Base-by-base conservation (phyloP, 1,140 invertebrate genomes). In the Calephelis virginiensis region DNA sequence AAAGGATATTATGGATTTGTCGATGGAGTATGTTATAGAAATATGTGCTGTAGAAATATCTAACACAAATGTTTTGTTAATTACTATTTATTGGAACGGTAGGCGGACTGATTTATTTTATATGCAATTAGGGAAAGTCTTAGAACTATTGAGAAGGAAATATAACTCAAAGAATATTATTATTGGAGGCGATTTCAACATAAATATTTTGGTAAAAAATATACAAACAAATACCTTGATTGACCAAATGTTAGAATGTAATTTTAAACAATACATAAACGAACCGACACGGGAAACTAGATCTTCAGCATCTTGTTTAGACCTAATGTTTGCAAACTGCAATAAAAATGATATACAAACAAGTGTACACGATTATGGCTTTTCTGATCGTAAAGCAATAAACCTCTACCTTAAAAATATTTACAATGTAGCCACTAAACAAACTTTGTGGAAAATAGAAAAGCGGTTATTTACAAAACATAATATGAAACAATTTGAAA, bases 21-120 rank as follows among this genome's bases (percentile, higher is more conserved):
- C 75, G 37, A 65, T 74, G 8, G 75, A 76, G 63, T 76, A 74
- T 64, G 43, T 67, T 6, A 60, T 76, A 37, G 75, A 76, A 72
- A 12, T 70, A 10, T 71, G 74, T 64, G 74, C 71, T 38, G 50
- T 53, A 6, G 53, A 73, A 64, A 9, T 73, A 47, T 17, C 47
- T 40, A 56, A 10, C 60, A 17, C 14, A 9, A 74, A 74, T 68
- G 40, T 71, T 13, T 60, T 74, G 28, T 28, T 77, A 12, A 63
- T 75, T 62, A 53, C 38, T 61, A 64, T 77, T 10, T 77, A 77
- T 46, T 77, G 76, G 73, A 77, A 77, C 70, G 65, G 70, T 64
- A 77, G 70, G 67, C 65, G 67, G 67, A 50, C 64, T 17, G 68
- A 72, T 13, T 8, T 70, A 64, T 75, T 77, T 63, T 66, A 68